Percentiles rank a stretch among this genome's conserved stretches.
phyloP scores from a whole-genome alignment of 2,113 vertebrate species.

The Ariopsis seemanni region DNA sequence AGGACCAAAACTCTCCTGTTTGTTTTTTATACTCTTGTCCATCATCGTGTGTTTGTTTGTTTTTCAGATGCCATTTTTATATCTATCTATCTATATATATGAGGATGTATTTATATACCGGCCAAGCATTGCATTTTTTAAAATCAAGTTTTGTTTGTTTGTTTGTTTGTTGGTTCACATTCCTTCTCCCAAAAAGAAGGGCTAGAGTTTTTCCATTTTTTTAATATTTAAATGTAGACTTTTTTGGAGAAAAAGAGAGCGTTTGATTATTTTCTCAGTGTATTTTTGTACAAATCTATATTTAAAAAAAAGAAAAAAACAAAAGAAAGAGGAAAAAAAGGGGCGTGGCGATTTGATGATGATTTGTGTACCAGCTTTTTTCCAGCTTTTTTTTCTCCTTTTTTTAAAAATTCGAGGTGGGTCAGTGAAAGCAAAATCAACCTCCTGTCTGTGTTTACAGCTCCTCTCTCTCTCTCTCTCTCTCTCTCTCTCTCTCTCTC shows the following conservation, averaged over 20 bases:
- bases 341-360: conserved; percentile 88
- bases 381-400: conserved; percentile 66
- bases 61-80: conserved; percentile 95
- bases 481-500: background rate
- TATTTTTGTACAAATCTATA: conserved; percentile 99
- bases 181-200: conserved; percentile 98
- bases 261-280: conserved; percentile 99
- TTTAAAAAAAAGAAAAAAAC: conserved; percentile 52
- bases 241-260: conserved; percentile 94
- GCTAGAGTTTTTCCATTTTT: conserved; percentile 92
- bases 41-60: conserved; percentile 87
- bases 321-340: conserved; percentile 64
- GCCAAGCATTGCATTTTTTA: conserved; percentile 89
- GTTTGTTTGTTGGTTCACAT: conserved; percentile 71
- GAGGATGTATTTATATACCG: conserved; percentile 99
- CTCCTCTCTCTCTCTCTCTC: conserved; percentile 80
- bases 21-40: conserved; percentile 80
- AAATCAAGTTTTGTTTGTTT: conserved; percentile 56
- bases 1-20: conserved; percentile 93
- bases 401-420: conserved; percentile 77
- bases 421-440: conserved; percentile 90
- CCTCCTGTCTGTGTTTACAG: conserved; percentile 96
- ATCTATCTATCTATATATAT: conserved; percentile 62
- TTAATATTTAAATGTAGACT: conserved; percentile 99
- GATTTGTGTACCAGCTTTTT: conserved; percentile 93